Evolutionary conservation across 1,140 invertebrate genomes (phyloP).

Genomic region (Grapholita molesta): DNA sequence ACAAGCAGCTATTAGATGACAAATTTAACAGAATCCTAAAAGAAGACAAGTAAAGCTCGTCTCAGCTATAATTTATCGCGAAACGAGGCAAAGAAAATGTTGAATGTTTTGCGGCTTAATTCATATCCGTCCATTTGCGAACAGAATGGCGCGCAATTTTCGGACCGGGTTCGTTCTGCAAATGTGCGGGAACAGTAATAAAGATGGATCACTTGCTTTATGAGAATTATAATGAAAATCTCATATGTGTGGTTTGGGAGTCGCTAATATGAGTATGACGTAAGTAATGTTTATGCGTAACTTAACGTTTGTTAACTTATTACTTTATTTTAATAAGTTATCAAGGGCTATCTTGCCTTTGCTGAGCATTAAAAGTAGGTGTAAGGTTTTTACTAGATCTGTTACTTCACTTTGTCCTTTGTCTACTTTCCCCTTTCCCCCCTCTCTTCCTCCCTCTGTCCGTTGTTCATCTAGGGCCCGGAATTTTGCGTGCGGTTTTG

Average conservation of each 20-base stretch:
- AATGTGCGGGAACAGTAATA: constrained; percentile 7
- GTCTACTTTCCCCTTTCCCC: too few species aligned
- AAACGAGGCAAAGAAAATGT: not conserved
- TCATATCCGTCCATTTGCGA: constrained; percentile 19
- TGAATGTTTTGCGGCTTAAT: constrained; percentile 17
- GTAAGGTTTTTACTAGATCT: too few species aligned
- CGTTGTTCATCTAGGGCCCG: too few species aligned
- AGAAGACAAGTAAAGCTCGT: not conserved
- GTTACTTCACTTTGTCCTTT: too few species aligned
- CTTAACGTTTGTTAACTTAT: too few species aligned
- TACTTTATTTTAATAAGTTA: too few species aligned
- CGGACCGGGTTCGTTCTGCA: constrained; percentile 16
- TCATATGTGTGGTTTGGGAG: not conserved
- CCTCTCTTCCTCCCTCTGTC: too few species aligned
- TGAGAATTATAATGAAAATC: not conserved
- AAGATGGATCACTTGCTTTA: constrained; percentile 17
- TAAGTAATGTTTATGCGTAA: too few species aligned
- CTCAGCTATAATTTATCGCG: not conserved
- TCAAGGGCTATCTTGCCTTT: too few species aligned
- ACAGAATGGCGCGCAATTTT: constrained; percentile 19
- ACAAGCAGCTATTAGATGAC: too few species aligned
- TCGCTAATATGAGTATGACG: not conserved
- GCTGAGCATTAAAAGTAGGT: too few species aligned
- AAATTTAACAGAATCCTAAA: not conserved
- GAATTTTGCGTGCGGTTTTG: too few species aligned